These are phyloP conservation scores for Microcebus tavaratra DNA, from an alignment of 2,113 vertebrate genomes.

Conservation along the genomic window DNA sequence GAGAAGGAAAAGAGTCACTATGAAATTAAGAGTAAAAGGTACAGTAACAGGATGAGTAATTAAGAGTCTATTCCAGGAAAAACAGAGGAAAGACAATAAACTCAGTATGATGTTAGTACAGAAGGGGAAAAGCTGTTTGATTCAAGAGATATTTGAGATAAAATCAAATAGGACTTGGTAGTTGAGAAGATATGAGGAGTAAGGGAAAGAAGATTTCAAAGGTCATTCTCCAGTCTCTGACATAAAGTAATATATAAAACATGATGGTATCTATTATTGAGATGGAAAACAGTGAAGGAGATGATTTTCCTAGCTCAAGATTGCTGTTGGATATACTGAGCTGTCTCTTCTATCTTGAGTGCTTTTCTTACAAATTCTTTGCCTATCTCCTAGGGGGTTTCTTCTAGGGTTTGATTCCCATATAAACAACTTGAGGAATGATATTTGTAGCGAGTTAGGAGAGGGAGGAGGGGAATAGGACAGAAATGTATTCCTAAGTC, in stretches of 20 bases:
- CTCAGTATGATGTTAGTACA: background rate
- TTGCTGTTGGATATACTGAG: background rate
- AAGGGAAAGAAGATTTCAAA: conserved; percentile 11
- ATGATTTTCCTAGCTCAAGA: background rate
- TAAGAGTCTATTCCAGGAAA: background rate
- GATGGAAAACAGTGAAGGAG: background rate
- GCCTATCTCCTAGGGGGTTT: background rate
- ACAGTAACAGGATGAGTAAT: background rate
- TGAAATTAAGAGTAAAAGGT: conserved; percentile 14
- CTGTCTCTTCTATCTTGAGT: background rate
- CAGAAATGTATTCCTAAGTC: conserved; percentile 20
- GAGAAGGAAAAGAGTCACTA: conserved; percentile 2
- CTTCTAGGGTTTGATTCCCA: background rate
- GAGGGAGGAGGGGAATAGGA: background rate
- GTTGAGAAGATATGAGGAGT: background rate
- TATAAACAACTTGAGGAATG: background rate
- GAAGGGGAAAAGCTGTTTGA: background rate
- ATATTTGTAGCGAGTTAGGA: background rate
- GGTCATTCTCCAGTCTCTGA: background rate
- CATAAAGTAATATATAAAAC: background rate
- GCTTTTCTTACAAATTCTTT: background rate
- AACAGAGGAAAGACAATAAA: background rate
- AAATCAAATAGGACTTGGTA: background rate
- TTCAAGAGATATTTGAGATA: background rate
- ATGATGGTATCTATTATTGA: background rate